Evolutionary conservation across 2,113 vertebrate species (phyloP).

Genomic region (Dendrocopos noguchii): DNA sequence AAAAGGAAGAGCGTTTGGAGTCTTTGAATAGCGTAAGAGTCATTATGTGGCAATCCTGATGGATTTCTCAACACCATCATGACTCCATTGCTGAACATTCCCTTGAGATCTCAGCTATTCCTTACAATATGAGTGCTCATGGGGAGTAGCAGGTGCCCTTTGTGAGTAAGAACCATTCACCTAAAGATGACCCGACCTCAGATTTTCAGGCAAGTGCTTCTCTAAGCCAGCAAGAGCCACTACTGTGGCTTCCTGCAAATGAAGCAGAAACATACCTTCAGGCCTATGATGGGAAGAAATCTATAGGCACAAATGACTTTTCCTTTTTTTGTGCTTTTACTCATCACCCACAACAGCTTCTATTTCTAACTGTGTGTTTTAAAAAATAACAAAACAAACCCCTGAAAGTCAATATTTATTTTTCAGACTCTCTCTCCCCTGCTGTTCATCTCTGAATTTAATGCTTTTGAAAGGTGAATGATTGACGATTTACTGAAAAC

Average conservation of each 20-base stretch:
- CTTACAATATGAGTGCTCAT: background rate
- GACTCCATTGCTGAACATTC: background rate
- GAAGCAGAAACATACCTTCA: background rate
- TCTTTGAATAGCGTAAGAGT: accelerated
- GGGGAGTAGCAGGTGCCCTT: background rate
- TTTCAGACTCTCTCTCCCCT: slow-evolving; percentile 38
- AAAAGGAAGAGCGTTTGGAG: background rate
- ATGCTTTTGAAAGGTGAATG: slow-evolving; percentile 63
- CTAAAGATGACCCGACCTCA: background rate
- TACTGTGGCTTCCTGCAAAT: background rate
- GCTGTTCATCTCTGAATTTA: slow-evolving; percentile 40
- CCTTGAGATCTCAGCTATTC: background rate
- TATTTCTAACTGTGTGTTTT: slow-evolving; percentile 11
- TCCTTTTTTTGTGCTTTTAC: background rate
- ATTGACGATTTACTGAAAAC: slow-evolving; percentile 54
- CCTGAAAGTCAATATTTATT: slow-evolving; percentile 59
- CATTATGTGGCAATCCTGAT: accelerated
- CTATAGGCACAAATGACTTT: background rate
- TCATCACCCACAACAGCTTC: background rate
- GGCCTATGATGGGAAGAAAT: background rate
- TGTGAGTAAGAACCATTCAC: background rate
- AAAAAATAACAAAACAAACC: slow-evolving; percentile 37
- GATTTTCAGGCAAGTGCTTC: background rate
- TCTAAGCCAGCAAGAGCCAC: background rate
- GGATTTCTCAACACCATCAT: background rate